Conservation (phyloP, 2,797 vertebrate genomes). For the Chaetodon trifasciatus region DNA sequence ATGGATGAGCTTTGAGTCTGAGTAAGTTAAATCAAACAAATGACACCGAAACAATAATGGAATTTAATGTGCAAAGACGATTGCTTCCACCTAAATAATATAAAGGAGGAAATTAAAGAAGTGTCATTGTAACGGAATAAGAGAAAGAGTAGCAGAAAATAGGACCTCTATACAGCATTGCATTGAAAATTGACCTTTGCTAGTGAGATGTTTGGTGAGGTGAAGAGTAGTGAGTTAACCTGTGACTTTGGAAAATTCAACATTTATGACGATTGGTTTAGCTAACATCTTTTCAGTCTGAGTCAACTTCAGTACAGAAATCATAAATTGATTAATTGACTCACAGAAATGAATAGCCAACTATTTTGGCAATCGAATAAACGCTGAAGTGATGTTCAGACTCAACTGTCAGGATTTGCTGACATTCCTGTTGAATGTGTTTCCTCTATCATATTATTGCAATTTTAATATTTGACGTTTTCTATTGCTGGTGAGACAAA, state of each 20-base stretch:
- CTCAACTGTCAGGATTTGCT: neutral
- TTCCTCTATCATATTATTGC: neutral
- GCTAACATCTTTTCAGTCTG: neutral
- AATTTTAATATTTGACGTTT: neutral
- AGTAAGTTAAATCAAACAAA: neutral
- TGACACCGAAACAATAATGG: neutral
- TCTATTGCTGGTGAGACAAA: constrained; percentile 4
- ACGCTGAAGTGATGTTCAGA: neutral
- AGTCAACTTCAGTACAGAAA: neutral
- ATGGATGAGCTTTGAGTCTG: neutral
- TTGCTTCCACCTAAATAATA: neutral
- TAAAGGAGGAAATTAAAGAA: neutral
- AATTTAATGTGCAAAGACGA: neutral
- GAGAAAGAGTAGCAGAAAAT: neutral
- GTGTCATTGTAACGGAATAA: neutral
- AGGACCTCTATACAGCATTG: neutral
- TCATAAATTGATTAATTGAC: neutral
- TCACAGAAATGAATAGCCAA: neutral
- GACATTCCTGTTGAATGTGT: neutral
- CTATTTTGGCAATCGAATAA: neutral
- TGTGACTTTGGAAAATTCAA: no score
- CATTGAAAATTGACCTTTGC: neutral
- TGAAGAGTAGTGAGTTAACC: no score
- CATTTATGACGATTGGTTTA: no score
- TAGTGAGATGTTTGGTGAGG: neutral